These are phyloP conservation scores for Drosophila triauraria DNA, from an alignment of 1,140 invertebrate species.

Conservation along the genomic window DNA sequence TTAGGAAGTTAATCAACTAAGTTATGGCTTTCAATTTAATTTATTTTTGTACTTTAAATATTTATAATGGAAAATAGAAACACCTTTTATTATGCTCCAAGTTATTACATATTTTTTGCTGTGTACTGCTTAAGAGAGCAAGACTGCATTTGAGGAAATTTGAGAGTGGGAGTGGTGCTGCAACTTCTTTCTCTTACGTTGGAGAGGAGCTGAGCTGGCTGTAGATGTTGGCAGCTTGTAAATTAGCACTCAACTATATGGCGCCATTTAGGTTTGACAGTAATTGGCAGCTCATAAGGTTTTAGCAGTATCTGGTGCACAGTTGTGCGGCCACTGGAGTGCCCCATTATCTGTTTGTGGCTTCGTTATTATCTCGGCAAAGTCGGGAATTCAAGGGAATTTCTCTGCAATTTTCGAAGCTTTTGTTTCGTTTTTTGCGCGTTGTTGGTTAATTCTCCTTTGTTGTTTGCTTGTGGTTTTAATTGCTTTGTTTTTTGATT, in stretches of 20 bases:
- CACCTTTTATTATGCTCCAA: neutral
- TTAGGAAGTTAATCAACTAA: too few species aligned
- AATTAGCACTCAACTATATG: conserved; percentile 23
- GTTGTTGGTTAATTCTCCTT: conserved; percentile 27
- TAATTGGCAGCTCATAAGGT: conserved; percentile 9
- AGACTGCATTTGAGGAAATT: neutral
- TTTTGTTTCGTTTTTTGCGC: conserved; percentile 4
- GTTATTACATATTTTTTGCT: neutral
- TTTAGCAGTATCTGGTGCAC: neutral
- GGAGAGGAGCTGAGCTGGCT: neutral
- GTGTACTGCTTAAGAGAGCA: neutral
- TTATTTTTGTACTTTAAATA: neutral
- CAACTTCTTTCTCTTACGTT: conserved; percentile 12
- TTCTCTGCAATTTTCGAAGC: conserved; percentile 20
- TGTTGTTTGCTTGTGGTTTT: conserved; percentile 23
- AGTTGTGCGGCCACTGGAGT: conserved; percentile 13
- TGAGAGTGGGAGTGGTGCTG: conserved; percentile 7
- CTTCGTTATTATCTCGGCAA: conserved; percentile 17
- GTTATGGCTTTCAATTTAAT: neutral
- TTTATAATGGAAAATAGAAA: too few species aligned
- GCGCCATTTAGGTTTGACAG: conserved; percentile 25
- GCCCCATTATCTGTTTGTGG: conserved; percentile 2
- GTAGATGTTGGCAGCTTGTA: conserved; percentile 45
- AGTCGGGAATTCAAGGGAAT: conserved; percentile 8
- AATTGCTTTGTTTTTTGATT: conserved; percentile 36